Evolutionary conservation across 2,797 vertebrate species (phyloP).

Genomic region (Sparidentex hasta): DNA sequence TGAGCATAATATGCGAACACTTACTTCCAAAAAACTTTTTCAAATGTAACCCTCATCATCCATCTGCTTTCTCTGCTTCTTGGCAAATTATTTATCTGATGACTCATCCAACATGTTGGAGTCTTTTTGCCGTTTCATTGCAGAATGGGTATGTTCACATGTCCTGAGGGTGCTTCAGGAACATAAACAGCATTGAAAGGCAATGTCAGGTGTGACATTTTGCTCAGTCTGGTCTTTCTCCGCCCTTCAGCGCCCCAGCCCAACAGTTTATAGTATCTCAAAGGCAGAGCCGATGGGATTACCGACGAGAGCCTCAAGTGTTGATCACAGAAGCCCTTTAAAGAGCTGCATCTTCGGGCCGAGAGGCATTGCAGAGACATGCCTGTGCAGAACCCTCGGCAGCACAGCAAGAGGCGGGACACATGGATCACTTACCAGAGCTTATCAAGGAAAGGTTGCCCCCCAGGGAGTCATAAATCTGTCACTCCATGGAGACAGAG

Average conservation of each 20-base stretch:
- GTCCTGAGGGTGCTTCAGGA: background rate
- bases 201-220: background rate
- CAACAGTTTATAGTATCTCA: constrained; percentile 25
- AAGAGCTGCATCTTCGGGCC: constrained; percentile 30
- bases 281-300: background rate
- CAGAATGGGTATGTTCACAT: background rate
- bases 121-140: constrained; percentile 2
- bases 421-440: constrained; percentile 45
- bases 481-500: constrained; percentile 16
- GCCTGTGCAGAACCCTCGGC: constrained; percentile 67
- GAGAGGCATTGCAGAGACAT: constrained; percentile 69
- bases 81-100: constrained; percentile 19
- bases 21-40: too few species aligned
- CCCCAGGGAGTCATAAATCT: constrained; percentile 47
- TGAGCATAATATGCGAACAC: too few species aligned
- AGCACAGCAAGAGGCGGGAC: constrained; percentile 48
- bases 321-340: constrained; percentile 24
- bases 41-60: too few species aligned
- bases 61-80: background rate
- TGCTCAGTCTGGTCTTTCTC: background rate
- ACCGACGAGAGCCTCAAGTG: background rate
- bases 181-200: background rate
- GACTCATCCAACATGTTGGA: constrained; percentile 12
- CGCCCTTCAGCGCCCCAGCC: background rate
- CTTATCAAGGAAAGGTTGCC: constrained; percentile 70